Evolutionary conservation across 2,797 vertebrate genomes (phyloP).

Genomic region (Gadopsis bispinosus): DNA sequence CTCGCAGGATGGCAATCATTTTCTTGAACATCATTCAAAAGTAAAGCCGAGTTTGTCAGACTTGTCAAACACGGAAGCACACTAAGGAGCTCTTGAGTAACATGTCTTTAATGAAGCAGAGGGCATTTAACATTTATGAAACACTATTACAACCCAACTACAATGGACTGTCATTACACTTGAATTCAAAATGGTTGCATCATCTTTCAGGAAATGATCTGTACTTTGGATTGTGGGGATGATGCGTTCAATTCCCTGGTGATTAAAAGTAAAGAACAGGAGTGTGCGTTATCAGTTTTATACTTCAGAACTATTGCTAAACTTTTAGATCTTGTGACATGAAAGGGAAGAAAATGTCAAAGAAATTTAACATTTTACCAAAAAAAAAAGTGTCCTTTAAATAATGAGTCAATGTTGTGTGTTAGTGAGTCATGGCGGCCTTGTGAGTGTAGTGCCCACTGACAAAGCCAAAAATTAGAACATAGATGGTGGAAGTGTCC

Average conservation of each 20-base stretch:
- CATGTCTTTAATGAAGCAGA: conserved; percentile 71
- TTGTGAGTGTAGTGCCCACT: conserved; percentile 34
- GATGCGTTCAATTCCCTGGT: conserved; percentile 63
- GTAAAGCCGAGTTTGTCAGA: conserved; percentile 50
- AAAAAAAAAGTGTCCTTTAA: conserved; percentile 61
- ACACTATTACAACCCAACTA: conserved; percentile 63
- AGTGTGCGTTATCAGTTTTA: conserved; percentile 51
- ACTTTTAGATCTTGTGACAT: conserved; percentile 74
- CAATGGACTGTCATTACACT: conserved; percentile 78
- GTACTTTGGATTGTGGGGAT: conserved; percentile 54
- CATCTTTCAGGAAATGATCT: conserved; percentile 73
- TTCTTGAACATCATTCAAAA: conserved; percentile 46
- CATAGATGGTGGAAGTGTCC: conserved; percentile 66
- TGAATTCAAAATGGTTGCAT: conserved; percentile 78
- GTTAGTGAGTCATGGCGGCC: conserved; percentile 45
- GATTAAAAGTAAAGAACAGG: conserved; percentile 69
- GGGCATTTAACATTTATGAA: conserved; percentile 75
- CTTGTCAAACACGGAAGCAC: conserved; percentile 64
- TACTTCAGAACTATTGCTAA: conserved; percentile 60
- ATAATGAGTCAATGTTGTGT: conserved; percentile 57
- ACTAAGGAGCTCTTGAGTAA: conserved; percentile 50
- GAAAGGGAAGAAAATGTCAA: conserved; percentile 63
- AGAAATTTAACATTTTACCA: conserved; percentile 45
- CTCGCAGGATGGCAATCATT: conserved; percentile 32
- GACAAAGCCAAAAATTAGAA: conserved; percentile 54